Evolutionary conservation across 2,113 vertebrate genomes (phyloP), one percentile per base, ranked within the genome.

Genomic region (Octodon degus): DNA sequence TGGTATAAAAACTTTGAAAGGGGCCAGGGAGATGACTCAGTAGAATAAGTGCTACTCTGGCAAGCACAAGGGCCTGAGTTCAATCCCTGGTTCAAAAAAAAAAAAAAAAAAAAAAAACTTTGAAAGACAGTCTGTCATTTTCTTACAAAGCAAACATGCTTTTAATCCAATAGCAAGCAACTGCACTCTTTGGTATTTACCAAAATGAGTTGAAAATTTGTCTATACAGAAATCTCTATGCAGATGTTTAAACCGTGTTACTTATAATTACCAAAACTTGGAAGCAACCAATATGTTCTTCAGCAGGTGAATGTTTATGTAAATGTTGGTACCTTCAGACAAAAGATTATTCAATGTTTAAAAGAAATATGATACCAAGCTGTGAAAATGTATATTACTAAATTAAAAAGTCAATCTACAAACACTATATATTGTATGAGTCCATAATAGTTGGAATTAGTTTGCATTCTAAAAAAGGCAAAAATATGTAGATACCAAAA

Each of bases 241-340:
- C 60, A 22, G 5, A 80, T 86, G 53, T 80, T 86, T 86, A 95
- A 50, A 70, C 30, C 37, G 27, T 6, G 24, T 77, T 11, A 83
- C 37, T 95, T 17, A 70, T 86, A 91, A 91, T 40, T 86, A 63
- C 30, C 50, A 80, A 94, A 94, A 72, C 32, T 80, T 86, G 63
- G 62, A 90, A 40, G 24, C 22, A 95, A 62, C 63, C 40, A 95
- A 68, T 55, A 62, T 80, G 32, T 30, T 62, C 34, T 95, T 91
- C 74, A 80, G 27, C 58, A 84, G 27, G 9, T 55, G 30, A 76
- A 68, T 40, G 12, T 53, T n/a, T 53, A 90, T 47, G 25, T 37
- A 55, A 60, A 80, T 14, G 27, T 47, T 77, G 9, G 12, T 60
- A 90, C 11, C 85, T 43, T 37, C 27, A 76, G 53, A 79, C 34